Percentiles rank a stretch among this genome's conserved stretches.
Evolutionary conservation across 2,797 vertebrate species (phyloP).

Genomic region (Capromys pilorides): DNA sequence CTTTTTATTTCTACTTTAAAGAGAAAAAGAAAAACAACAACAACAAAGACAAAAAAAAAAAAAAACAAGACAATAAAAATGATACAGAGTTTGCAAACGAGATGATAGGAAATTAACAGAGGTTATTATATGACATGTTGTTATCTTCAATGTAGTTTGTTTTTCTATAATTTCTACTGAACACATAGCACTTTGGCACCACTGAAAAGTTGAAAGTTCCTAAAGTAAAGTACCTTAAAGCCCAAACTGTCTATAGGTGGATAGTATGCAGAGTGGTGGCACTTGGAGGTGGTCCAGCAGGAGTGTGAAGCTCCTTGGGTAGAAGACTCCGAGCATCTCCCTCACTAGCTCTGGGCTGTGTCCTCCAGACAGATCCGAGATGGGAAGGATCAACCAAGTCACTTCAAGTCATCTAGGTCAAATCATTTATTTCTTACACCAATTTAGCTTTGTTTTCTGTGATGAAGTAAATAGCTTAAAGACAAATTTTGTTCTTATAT

Average conservation of each 20-base stretch:
- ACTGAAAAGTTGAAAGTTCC: background rate
- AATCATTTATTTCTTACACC: background rate
- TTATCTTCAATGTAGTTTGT: background rate
- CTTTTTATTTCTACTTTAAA: too few relatives aligned
- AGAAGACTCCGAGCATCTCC: background rate
- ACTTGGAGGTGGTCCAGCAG: background rate
- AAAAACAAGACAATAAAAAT: too few relatives aligned
- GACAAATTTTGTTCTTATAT: constrained; percentile 23
- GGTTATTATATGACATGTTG: too few relatives aligned
- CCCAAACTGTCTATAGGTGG: background rate
- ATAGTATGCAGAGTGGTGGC: background rate
- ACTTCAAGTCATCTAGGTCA: background rate
- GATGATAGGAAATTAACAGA: too few relatives aligned
- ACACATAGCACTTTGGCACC: background rate
- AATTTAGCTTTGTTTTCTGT: background rate
- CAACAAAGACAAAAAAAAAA: too few relatives aligned
- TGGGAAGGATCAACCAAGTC: background rate
- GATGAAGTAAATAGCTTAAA: background rate
- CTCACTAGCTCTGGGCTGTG: background rate
- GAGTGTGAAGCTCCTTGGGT: background rate
- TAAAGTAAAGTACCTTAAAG: background rate
- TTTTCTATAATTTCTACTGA: background rate
- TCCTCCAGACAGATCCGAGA: background rate
- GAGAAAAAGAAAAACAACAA: too few relatives aligned
- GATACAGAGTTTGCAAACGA: too few relatives aligned